Percentiles rank a stretch among this genome's conserved stretches.
Conservation (phyloP, 2,888 invertebrate species). For the Stictocephala bisonia region DNA sequence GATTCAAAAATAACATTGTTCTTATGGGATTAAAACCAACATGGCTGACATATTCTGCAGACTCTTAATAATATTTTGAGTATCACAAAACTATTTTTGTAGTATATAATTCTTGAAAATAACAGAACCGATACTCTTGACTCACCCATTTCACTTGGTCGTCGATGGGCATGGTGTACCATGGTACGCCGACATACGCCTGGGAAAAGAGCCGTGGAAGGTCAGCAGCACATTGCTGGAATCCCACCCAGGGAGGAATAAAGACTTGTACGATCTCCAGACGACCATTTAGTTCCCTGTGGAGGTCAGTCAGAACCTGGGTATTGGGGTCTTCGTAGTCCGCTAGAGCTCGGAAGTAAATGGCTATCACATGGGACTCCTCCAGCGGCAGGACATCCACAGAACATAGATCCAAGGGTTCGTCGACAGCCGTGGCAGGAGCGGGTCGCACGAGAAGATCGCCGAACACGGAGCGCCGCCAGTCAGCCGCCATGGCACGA, state of each 20-base stretch:
- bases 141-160: conserved; percentile 78
- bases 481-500: not conserved
- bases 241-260: conserved; percentile 38
- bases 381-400: conserved; percentile 20
- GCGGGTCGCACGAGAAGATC: conserved; percentile 8
- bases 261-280: conserved; percentile 40
- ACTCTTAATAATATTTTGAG: too few relatives aligned
- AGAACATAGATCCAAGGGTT: conserved; percentile 3
- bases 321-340: conserved; percentile 10
- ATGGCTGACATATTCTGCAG: too few relatives aligned
- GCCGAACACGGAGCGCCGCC: conserved; percentile 18
- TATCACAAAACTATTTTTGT: too few relatives aligned
- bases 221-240: not conserved
- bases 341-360: conserved; percentile 41
- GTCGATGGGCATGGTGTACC: conserved; percentile 78
- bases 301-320: conserved; percentile 32
- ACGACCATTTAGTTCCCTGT: conserved; percentile 15
- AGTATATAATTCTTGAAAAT: too few relatives aligned
- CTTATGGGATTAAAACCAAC: too few relatives aligned
- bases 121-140: too few relatives aligned
- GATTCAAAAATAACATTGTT: too few relatives aligned
- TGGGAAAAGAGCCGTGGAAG: not conserved
- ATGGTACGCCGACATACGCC: conserved; percentile 65
- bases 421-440: not conserved
- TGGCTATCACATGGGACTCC: not conserved